A percentile compares a stretch with the other conserved stretches of the same genome.
Evolutionary conservation across 2,797 vertebrate genomes (phyloP).

Genomic region (Acanthiza pusilla): DNA sequence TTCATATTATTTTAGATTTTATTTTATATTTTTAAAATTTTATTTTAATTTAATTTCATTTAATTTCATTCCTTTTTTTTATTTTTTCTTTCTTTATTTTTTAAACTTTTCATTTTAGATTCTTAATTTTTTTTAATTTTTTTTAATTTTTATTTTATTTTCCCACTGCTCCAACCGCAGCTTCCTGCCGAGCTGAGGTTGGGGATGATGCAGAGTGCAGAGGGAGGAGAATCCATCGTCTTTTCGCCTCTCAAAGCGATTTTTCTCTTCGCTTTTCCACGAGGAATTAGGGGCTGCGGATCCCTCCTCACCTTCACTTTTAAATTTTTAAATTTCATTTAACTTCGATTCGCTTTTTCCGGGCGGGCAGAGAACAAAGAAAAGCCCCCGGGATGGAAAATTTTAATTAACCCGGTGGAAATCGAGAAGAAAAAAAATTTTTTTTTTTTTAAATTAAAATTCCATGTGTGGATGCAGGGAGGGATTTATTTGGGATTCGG

Average conservation of each 20-base stretch:
- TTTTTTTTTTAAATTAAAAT: neutral
- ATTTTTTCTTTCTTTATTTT: neutral
- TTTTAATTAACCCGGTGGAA: neutral
- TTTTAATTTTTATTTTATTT: neutral
- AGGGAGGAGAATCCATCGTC: neutral
- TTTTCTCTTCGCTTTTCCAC: neutral
- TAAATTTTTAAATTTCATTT: neutral
- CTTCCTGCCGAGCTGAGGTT: neutral
- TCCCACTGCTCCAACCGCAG: neutral
- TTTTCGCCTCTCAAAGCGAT: neutral
- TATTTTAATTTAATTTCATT: no score
- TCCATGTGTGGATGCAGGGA: no score
- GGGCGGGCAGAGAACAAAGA: neutral
- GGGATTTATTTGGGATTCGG: neutral
- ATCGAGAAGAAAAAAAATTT: neutral
- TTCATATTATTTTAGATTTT: no score
- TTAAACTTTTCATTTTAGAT: no score
- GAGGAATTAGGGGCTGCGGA: neutral
- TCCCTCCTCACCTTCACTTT: no score
- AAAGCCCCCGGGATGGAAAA: neutral
- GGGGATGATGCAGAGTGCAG: no score
- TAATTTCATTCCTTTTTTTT: no score
- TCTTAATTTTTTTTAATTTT: neutral
- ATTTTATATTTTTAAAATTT: no score
- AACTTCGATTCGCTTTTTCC: neutral